Evolutionary conservation across 2,888 invertebrate species (phyloP).

Genomic region (Trichogramma evanescens): DNA sequence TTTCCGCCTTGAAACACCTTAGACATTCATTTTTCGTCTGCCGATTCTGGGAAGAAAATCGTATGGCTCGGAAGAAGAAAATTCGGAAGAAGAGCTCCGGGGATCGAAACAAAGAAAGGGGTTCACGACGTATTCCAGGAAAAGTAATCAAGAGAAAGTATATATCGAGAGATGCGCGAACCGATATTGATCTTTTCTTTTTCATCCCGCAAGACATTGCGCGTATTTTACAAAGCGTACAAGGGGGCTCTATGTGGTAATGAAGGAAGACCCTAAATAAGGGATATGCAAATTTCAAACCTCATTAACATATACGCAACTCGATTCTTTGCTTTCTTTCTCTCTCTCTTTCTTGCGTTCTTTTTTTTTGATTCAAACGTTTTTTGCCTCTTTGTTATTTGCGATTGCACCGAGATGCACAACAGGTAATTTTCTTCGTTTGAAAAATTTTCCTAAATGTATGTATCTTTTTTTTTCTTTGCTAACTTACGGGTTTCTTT

Average conservation of each 20-base stretch:
- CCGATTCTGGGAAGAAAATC: no score
- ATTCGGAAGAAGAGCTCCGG: no score
- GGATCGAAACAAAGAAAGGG: no score
- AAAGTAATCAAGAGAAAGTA: background rate
- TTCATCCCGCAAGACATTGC: no score
- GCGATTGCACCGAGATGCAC: background rate
- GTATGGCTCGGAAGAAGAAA: no score
- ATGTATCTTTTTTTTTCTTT: background rate
- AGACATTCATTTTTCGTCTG: no score
- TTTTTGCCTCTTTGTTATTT: background rate
- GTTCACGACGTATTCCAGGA: no score
- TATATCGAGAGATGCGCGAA: constrained; percentile 11
- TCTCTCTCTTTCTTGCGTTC: background rate
- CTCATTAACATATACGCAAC: constrained; percentile 14
- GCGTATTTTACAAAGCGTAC: background rate
- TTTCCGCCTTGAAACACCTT: no score
- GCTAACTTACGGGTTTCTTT: background rate
- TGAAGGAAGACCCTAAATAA: constrained; percentile 14
- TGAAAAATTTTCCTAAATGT: background rate
- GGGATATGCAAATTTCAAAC: constrained; percentile 12
- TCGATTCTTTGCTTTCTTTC: background rate
- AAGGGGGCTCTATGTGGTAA: constrained; percentile 13
- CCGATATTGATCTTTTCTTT: constrained; percentile 8
- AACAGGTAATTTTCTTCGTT: background rate
- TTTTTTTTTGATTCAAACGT: background rate